Evolutionary conservation across 2,888 invertebrate genomes (phyloP).

Genomic region (Anodontia alba): DNA sequence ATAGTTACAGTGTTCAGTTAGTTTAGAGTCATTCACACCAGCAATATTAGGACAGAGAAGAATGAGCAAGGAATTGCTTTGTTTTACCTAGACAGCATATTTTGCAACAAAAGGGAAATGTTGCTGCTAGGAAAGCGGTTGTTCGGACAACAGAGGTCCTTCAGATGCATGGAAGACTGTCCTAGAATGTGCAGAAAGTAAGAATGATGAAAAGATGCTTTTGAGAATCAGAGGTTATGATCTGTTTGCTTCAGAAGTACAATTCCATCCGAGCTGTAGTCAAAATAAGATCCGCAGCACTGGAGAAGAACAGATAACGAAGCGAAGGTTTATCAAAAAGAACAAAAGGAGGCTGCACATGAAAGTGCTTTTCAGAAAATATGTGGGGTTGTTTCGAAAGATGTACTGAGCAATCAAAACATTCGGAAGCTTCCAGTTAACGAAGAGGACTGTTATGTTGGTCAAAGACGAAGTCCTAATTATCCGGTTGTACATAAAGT

Average conservation of each 20-base stretch:
- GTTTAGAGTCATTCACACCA: neutral
- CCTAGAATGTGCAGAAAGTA: neutral
- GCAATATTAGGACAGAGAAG: neutral
- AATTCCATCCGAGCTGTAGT: neutral
- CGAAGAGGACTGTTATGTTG: conserved; percentile 42
- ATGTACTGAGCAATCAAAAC: neutral
- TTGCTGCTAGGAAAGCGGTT: neutral
- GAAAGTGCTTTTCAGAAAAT: neutral
- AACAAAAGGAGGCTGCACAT: neutral
- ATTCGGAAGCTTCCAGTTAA: neutral
- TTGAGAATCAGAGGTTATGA: neutral
- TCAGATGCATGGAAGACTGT: neutral
- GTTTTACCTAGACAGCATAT: neutral
- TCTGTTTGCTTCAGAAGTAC: conserved; percentile 14
- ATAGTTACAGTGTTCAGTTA: conserved; percentile 1
- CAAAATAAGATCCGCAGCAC: neutral
- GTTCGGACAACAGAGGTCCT: neutral
- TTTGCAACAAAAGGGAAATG: conserved; percentile 19
- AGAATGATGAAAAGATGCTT: conserved; percentile 5
- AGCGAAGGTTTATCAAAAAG: neutral
- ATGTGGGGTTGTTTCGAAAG: neutral
- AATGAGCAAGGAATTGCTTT: neutral
- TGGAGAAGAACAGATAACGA: neutral
- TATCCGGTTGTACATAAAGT: neutral
- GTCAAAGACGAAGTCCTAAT: conserved; percentile 32